Conservation (phyloP, 2,888 invertebrate species). For the Subacronicta megacephala region DNA sequence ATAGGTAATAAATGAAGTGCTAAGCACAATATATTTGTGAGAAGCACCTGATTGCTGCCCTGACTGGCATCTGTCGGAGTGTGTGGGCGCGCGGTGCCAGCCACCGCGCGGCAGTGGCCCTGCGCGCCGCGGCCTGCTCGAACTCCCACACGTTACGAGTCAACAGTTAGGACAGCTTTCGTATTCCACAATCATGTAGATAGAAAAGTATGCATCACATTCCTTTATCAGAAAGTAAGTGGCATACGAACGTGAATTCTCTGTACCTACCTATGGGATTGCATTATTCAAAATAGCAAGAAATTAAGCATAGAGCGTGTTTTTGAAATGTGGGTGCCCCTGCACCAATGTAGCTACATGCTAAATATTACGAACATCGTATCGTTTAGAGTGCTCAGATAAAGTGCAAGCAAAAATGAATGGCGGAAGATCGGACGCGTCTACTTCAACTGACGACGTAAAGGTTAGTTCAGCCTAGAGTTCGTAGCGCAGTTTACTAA, state of each 20-base stretch:
- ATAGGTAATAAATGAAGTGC: too few relatives aligned
- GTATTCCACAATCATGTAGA: slow-evolving; percentile 1
- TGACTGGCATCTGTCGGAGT: slow-evolving; percentile 24
- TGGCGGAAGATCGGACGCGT: slow-evolving; percentile 78
- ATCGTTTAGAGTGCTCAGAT: slow-evolving; percentile 13
- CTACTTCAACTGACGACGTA: slow-evolving; percentile 85
- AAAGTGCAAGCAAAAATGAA: slow-evolving; percentile 64
- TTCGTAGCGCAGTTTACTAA: background rate
- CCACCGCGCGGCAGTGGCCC: slow-evolving; percentile 36
- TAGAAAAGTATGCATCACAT: background rate
- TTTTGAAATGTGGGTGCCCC: slow-evolving; percentile 27
- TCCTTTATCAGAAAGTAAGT: background rate
- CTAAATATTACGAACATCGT: background rate
- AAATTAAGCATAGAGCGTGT: too few relatives aligned
- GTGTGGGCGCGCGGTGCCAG: slow-evolving; percentile 44
- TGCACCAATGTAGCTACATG: slow-evolving; percentile 1
- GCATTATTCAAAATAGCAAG: background rate
- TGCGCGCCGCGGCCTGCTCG: slow-evolving; percentile 1
- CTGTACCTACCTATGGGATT: background rate
- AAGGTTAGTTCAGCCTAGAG: slow-evolving; percentile 74
- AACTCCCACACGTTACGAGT: background rate
- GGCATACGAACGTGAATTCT: background rate
- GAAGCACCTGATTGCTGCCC: slow-evolving; percentile 26
- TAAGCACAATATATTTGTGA: background rate
- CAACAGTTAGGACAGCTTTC: background rate